Base-by-base conservation (phyloP, 2,888 invertebrate species). In the Amphimallon solstitiale region DNA sequence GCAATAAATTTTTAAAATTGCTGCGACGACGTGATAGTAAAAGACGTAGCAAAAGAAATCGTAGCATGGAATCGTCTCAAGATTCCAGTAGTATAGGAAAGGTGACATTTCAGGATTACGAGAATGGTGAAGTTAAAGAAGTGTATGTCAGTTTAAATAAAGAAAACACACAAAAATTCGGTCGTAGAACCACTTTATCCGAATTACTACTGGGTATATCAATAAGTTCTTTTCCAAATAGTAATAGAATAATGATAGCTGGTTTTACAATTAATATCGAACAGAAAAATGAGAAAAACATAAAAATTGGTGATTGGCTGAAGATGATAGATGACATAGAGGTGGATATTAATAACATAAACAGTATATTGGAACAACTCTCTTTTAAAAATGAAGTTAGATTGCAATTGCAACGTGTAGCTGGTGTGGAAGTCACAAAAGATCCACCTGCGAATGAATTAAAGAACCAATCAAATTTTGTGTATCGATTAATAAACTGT, bases 251-350 rank as follows among this genome's bases (percentile, higher is more conserved):
- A 59, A 89, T 93, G 85, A 89, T 95, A 1, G 86, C 89, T 21
- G 90, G 91, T 54, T 89, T 92, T 76, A 85, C 91, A 70, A 88
- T 89, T 1, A 90, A 91, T 78, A 86, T 87, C 48, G 86, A 87
- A 75, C 86, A 88, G 0, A 84, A 85, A 70, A 89, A 89, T 74
- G 85, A 86, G 65, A 86, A 88, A 54, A 87, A 86, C 77, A 88
- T 94, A 1, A 91, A 92, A 84, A 89, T 91, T 65, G 94, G 95
- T 5, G 95, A 92, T 81, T 92, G 92, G 88, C 85, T 95, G 63
- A 86, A 88, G 73, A 90, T 89, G 75, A 86, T 95, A 34, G 92
- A 95, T 82, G 89, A 90, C 14, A 87, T 89, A 60, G 90, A 92
- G 76, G 88, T 94, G 0, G 90, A 88, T 68, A 86, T 88, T 62